These are phyloP conservation scores for Leptinotarsa undecemlineata DNA, from an alignment of 1,140 invertebrate species.

Conservation along the genomic window DNA sequence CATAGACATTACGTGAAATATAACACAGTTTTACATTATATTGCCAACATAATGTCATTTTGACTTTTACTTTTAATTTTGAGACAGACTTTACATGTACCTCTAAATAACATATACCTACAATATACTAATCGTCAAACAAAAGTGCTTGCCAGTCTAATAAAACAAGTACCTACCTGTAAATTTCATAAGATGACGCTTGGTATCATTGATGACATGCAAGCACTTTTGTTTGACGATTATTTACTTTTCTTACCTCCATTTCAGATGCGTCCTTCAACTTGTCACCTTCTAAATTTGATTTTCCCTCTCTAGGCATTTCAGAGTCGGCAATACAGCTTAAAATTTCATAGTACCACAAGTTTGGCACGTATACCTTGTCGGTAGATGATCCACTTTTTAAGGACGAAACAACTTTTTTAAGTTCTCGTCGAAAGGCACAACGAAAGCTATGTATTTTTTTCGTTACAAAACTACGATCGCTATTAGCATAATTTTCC, in stretches of 20 bases:
- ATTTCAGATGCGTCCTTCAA: not conserved
- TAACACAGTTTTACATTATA: not conserved
- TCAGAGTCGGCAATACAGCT: slow-evolving; percentile 3
- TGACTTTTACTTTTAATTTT: too few relatives aligned
- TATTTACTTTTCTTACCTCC: slow-evolving; percentile 1
- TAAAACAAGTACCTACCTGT: too few relatives aligned
- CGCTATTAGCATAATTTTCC: not conserved
- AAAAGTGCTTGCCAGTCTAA: too few relatives aligned
- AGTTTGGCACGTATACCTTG: not conserved
- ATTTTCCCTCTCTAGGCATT: not conserved
- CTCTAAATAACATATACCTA: too few relatives aligned
- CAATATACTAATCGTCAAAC: too few relatives aligned
- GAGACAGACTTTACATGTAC: too few relatives aligned
- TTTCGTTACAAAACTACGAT: not conserved
- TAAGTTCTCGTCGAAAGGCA: not conserved
- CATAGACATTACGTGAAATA: slow-evolving; percentile 5
- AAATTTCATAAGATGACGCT: too few relatives aligned
- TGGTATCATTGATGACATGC: too few relatives aligned
- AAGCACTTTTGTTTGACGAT: not conserved
- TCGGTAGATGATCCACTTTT: slow-evolving; percentile 1
- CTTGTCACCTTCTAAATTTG: not conserved
- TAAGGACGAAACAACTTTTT: slow-evolving; percentile 3
- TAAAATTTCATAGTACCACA: slow-evolving; percentile 6
- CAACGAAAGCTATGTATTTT: not conserved
- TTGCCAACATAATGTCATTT: too few relatives aligned